A percentile compares a stretch with the other conserved stretches of the same genome.
Conservation (phyloP, 2,113 vertebrate species). For the sheep (Ovis aries) region DNA sequence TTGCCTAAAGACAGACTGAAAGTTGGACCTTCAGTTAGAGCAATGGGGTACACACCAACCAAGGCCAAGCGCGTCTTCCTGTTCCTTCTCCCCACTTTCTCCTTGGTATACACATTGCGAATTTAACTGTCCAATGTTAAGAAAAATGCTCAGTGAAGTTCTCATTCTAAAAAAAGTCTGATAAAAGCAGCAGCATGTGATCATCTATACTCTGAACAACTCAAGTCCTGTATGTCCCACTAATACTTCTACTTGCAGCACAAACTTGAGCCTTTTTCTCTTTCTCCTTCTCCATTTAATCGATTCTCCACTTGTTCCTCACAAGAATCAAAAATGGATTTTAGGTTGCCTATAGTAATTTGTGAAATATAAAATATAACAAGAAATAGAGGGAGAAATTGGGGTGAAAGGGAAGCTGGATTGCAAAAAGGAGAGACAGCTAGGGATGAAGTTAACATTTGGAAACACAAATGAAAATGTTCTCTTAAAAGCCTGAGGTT, state of each 20-base stretch:
- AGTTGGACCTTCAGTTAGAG: background rate
- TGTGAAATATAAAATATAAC: background rate
- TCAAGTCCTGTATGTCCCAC: background rate
- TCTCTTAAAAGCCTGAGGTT: conserved; percentile 4
- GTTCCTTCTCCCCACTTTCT: background rate
- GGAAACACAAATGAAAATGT: background rate
- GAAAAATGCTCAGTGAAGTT: background rate
- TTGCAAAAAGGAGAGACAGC: background rate
- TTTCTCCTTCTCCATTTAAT: background rate
- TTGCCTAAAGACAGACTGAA: background rate
- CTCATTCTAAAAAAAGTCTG: background rate
- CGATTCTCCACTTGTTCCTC: background rate
- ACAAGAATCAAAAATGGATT: background rate
- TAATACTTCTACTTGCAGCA: background rate
- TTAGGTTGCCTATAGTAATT: background rate
- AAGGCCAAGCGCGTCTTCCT: background rate
- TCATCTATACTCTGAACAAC: background rate
- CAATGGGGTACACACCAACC: background rate
- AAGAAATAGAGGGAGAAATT: background rate
- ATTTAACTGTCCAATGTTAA: background rate
- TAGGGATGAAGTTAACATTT: background rate
- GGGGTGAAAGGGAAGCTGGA: background rate
- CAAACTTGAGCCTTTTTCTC: background rate
- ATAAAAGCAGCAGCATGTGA: background rate
- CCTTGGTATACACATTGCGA: background rate